phyloP scores from a whole-genome alignment of 2,113 vertebrate species.

The Raja brachyura region DNA sequence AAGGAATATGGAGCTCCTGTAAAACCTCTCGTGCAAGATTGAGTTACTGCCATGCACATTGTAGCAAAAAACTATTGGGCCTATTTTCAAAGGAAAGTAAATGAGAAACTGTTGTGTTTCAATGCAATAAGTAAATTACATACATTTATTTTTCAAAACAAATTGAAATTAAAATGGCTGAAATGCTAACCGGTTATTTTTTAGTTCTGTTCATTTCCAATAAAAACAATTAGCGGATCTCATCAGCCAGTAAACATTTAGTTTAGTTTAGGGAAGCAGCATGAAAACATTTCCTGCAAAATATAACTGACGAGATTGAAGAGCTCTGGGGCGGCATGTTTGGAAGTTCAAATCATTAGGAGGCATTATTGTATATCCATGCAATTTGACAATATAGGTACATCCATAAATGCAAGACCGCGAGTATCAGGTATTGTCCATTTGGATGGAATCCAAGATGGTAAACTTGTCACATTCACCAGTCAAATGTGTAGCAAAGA shows the following conservation, averaged over 20 bases:
- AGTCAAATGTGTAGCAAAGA: neutral
- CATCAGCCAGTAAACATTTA: neutral
- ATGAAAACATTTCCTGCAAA: neutral
- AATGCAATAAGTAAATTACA: neutral
- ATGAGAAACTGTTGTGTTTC: neutral
- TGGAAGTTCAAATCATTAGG: neutral
- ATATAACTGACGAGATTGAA: neutral
- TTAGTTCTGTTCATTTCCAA: too few relatives aligned
- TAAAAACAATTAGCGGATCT: neutral
- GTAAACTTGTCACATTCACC: neutral
- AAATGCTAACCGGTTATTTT: too few relatives aligned
- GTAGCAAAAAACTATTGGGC: too few relatives aligned
- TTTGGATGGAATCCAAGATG: neutral
- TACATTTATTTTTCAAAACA: neutral
- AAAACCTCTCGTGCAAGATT: too few relatives aligned
- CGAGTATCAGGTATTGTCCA: too few relatives aligned
- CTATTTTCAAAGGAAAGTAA: neutral
- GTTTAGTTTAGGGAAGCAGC: too few relatives aligned
- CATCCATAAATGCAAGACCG: neutral
- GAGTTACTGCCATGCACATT: too few relatives aligned
- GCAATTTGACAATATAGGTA: neutral
- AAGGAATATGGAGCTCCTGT: neutral
- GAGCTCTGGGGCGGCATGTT: neutral
- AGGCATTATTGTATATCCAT: neutral
- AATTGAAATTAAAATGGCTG: neutral